phyloP scores from a whole-genome alignment of 2,888 invertebrate species.

The Arge pagana region DNA sequence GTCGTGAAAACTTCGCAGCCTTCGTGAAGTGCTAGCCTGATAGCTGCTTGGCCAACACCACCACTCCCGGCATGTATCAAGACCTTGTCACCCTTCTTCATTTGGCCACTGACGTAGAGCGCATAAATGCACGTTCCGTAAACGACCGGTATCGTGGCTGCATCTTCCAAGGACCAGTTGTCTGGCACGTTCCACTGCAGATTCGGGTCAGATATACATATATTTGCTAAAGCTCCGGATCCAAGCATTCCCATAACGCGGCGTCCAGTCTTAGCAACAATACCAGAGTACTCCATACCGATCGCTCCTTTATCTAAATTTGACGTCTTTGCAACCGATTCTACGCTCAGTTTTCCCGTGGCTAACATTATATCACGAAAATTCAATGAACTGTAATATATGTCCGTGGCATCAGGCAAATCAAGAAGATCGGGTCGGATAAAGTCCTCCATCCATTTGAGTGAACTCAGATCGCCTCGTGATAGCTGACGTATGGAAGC shows the following conservation, averaged over 20 bases:
- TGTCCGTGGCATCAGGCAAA: slow-evolving; percentile 47
- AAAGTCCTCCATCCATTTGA: slow-evolving; percentile 77
- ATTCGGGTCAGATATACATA: slow-evolving; percentile 46
- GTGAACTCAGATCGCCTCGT: slow-evolving; percentile 81
- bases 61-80: slow-evolving; percentile 58
- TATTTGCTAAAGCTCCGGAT: slow-evolving; percentile 59
- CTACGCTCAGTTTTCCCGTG: slow-evolving; percentile 65
- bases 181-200: slow-evolving; percentile 60
- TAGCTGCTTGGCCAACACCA: slow-evolving; percentile 69
- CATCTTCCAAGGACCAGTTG: slow-evolving; percentile 61
- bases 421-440: slow-evolving; percentile 46
- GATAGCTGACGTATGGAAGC: slow-evolving; percentile 89
- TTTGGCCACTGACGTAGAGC: slow-evolving; percentile 61
- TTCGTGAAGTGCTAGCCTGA: slow-evolving; percentile 62
- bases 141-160: slow-evolving; percentile 63
- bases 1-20: slow-evolving; percentile 65
- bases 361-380: slow-evolving; percentile 68
- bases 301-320: slow-evolving; percentile 65
- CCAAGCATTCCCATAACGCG: slow-evolving; percentile 43
- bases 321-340: slow-evolving; percentile 59
- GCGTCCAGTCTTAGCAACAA: slow-evolving; percentile 44
- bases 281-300: slow-evolving; percentile 66
- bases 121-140: slow-evolving; percentile 66
- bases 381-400: slow-evolving; percentile 62
- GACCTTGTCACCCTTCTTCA: slow-evolving; percentile 55